These are phyloP conservation scores for Tinea semifulvella DNA, from an alignment of 2,888 invertebrate species.

Conservation along the genomic window DNA sequence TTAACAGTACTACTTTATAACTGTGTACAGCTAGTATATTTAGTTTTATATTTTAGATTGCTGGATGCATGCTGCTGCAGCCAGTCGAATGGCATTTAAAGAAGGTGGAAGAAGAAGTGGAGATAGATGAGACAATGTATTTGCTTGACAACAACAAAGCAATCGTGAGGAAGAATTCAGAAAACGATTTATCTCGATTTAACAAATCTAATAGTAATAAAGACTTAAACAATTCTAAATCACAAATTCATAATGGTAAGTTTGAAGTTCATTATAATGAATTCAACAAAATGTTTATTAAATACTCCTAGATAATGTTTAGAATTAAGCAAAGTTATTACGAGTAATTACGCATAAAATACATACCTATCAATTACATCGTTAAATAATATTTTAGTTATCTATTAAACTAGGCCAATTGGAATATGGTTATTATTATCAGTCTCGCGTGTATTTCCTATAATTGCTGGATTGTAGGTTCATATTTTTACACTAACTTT, in stretches of 20 bases:
- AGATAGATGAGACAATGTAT: slow-evolving; percentile 42
- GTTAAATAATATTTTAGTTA: too few relatives aligned
- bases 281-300: too few relatives aligned
- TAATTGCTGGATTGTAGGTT: neutral
- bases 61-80: slow-evolving; percentile 65
- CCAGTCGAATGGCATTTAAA: slow-evolving; percentile 68
- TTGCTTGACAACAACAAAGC: slow-evolving; percentile 40
- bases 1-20: too few relatives aligned
- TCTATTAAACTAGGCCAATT: neutral
- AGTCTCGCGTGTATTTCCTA: slow-evolving; percentile 3
- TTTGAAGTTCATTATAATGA: neutral
- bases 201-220: neutral
- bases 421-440: neutral
- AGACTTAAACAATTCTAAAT: slow-evolving; percentile 12
- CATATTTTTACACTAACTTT: neutral
- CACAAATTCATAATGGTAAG: slow-evolving; percentile 19
- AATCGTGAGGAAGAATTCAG: slow-evolving; percentile 34
- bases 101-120: slow-evolving; percentile 41
- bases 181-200: slow-evolving; percentile 17
- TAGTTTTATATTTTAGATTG: slow-evolving; percentile 48
- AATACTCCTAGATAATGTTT: too few relatives aligned
- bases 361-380: too few relatives aligned
- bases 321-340: too few relatives aligned
- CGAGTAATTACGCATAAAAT: too few relatives aligned
- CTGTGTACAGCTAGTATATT: too few relatives aligned